Evolutionary conservation across 2,113 vertebrate genomes (phyloP), one percentile per base, ranked within the genome.

Genomic region (Thryonomys swinderianus): DNA sequence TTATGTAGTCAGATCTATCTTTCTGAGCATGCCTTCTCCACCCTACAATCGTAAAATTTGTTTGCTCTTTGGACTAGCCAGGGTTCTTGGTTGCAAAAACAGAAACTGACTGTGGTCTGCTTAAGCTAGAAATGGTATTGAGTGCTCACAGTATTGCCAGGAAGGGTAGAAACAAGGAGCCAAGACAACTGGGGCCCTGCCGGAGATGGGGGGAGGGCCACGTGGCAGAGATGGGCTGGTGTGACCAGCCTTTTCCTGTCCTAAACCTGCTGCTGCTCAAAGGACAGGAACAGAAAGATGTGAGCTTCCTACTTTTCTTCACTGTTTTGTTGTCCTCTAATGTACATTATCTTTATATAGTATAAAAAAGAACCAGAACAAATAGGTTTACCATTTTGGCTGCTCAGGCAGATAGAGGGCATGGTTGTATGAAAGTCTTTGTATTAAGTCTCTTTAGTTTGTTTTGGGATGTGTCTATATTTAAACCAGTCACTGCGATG

Each of bases 31-130:
- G 5, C 11, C 13, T 90, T 93, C 74, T 96, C 48, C 32, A 86
- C 42, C 51, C 1, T n/a, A 88, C 83, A 13, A 74, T 93, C 53
- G 76, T 85, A 85, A 80, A 84, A 80, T 48, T 71, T 84, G 61
- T 92, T 93, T 84, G 48, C 81, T 74, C 64, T 10, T 62, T 84
- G 74, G 30, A 74, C n/a, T 91, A 93, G 69, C 51, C 45, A 84
- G 23, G 14, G 55, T 51, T 94, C 82, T 95, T 94, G 66, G 16
- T 85, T 95, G 78, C 59, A 91, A 91, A 96, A 94, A 48, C 42
- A 88, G 71, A 93, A 95, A 90, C 20, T 67, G 40, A 93, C 23
- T 66, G 34, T 93, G 67, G 66, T 69, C 42, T 87, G 7, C 27
- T n/a, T 81, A 93, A 91, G 66, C 85, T 30, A 61, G 57, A 96